These are phyloP conservation scores for Onychomys torridus DNA, from an alignment of 2,797 vertebrate species.

Conservation along the genomic window DNA sequence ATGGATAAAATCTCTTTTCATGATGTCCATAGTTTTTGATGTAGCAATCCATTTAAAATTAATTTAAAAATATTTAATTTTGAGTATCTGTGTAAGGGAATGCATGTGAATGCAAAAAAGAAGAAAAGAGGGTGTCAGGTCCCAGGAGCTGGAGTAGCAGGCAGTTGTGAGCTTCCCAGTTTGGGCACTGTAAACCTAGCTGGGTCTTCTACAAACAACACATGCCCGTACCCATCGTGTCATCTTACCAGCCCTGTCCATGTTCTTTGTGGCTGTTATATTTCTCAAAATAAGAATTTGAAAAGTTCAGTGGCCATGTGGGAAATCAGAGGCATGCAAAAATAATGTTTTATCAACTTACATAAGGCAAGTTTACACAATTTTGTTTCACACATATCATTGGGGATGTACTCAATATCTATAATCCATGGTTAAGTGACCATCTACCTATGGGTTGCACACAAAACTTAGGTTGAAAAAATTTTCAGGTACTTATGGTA, in stretches of 20 bases:
- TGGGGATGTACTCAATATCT: not conserved
- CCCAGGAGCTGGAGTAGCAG: too few relatives aligned
- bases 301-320: not conserved
- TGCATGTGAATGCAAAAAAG: not conserved
- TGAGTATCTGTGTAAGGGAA: not conserved
- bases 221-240: not conserved
- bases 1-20: not conserved
- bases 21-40: not conserved
- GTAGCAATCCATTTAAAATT: not conserved
- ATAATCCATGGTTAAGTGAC: not conserved
- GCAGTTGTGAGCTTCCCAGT: not conserved
- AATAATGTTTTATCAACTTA: not conserved
- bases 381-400: not conserved
- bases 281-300: constrained; percentile 26
- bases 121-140: not conserved
- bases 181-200: not conserved
- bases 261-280: not conserved
- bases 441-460: not conserved
- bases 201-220: not conserved
- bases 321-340: not conserved
- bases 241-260: not conserved
- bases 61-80: not conserved
- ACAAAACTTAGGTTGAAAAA: not conserved
- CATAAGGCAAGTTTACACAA: not conserved
- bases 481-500: not conserved